Conservation (phyloP, 2,113 vertebrate genomes). For the Hippocampus mohnikei region DNA sequence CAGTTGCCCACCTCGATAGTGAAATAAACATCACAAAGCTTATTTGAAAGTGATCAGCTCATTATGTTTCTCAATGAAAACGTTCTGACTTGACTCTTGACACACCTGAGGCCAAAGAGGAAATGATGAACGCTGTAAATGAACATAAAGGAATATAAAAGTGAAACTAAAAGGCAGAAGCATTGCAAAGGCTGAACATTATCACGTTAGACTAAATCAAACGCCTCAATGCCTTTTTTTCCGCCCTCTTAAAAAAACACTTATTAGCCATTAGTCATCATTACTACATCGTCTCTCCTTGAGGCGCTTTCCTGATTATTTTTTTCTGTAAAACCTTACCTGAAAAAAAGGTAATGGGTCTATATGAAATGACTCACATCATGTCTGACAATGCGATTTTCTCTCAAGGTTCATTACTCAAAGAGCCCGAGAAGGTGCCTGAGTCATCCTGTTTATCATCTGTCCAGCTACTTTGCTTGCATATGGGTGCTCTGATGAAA, state of each 20-base stretch:
- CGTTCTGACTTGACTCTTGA: not conserved
- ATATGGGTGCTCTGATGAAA: not conserved
- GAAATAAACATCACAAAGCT: not conserved
- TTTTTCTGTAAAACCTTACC: not conserved
- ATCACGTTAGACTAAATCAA: not conserved
- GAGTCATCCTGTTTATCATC: not conserved
- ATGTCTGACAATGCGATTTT: not conserved
- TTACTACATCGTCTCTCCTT: not conserved
- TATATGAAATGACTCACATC: not conserved
- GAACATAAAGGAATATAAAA: not conserved
- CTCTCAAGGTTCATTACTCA: not conserved
- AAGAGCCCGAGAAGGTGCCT: not conserved
- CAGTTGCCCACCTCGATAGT: not conserved
- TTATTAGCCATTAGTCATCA: constrained; percentile 5
- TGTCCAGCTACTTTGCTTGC: not conserved
- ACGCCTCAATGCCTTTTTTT: not conserved
- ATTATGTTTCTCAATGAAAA: not conserved
- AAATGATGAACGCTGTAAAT: not conserved
- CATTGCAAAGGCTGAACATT: not conserved
- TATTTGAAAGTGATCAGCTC: not conserved
- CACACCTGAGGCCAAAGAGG: not conserved
- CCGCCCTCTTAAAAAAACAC: not conserved
- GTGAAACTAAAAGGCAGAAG: not conserved
- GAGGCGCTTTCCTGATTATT: not conserved
- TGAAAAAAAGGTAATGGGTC: not conserved